These are phyloP conservation scores for Metellina segmentata DNA, from an alignment of 2,888 invertebrate species.

Conservation along the genomic window DNA sequence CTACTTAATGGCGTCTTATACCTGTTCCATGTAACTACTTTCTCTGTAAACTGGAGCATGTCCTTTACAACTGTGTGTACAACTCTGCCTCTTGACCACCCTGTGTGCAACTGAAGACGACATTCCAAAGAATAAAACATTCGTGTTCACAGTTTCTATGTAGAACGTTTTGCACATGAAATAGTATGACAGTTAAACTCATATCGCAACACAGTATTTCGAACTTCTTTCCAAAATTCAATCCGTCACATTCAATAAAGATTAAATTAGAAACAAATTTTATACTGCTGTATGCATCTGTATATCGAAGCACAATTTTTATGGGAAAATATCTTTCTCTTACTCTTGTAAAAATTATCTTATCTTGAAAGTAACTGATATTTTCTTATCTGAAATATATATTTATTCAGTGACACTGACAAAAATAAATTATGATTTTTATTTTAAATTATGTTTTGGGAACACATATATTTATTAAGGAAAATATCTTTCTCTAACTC, in stretches of 20 bases:
- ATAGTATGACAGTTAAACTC: background rate
- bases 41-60: background rate
- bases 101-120: background rate
- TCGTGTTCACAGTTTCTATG: background rate
- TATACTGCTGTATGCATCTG: background rate
- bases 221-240: background rate
- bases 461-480: background rate
- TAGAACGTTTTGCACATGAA: background rate
- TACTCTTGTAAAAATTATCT: background rate
- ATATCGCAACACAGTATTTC: background rate
- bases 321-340: background rate
- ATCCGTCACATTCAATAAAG: background rate
- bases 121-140: background rate
- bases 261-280: background rate
- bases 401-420: background rate
- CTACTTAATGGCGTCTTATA: slow-evolving; percentile 43
- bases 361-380: background rate
- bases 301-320: background rate
- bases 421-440: too few species aligned
- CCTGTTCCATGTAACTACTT: slow-evolving; percentile 36
- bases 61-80: background rate
- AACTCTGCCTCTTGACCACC: background rate
- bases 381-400: background rate
- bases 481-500: background rate
- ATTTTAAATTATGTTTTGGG: background rate